A percentile compares a stretch with the other conserved stretches of the same genome.
Evolutionary conservation across 2,797 vertebrate genomes (phyloP).

Genomic region (Hoplostethus atlanticus): DNA sequence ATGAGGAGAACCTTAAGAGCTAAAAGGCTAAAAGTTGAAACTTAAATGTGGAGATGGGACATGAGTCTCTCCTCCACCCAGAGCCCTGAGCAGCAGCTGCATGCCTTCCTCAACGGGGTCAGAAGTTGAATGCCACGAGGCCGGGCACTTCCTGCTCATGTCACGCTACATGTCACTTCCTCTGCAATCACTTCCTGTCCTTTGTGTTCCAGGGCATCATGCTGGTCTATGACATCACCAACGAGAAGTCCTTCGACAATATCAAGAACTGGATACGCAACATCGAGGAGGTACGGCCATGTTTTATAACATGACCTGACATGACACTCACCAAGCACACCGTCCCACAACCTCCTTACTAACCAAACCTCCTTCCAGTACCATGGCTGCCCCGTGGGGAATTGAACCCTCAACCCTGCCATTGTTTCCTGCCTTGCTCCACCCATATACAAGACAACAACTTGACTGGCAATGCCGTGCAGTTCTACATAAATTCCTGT

Average conservation of each 20-base stretch:
- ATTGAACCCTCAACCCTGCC: background rate
- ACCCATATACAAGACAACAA: background rate
- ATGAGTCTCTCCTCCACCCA: too few species aligned
- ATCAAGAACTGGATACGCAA: constrained; percentile 99
- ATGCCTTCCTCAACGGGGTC: constrained; percentile 10
- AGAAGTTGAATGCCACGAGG: constrained; percentile 17
- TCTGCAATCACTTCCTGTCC: constrained; percentile 52
- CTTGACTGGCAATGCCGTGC: too few species aligned
- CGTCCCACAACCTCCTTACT: background rate
- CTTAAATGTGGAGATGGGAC: too few species aligned
- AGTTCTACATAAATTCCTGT: too few species aligned
- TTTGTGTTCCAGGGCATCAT: constrained; percentile 90
- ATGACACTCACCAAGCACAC: background rate
- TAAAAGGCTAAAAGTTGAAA: too few species aligned
- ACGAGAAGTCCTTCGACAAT: constrained; percentile 97
- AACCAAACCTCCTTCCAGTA: too few species aligned
- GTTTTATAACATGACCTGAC: background rate
- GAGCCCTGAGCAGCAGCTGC: background rate
- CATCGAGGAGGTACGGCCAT: constrained; percentile 92
- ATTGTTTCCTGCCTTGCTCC: background rate
- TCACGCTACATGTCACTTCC: constrained; percentile 41
- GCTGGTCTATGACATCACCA: constrained; percentile 98
- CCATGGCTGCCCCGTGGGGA: background rate
- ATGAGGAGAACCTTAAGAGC: too few species aligned
- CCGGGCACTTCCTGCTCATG: constrained; percentile 29